Evolutionary conservation across 2,797 vertebrate species (phyloP).

Genomic region (Mormyrus proboscirostris): DNA sequence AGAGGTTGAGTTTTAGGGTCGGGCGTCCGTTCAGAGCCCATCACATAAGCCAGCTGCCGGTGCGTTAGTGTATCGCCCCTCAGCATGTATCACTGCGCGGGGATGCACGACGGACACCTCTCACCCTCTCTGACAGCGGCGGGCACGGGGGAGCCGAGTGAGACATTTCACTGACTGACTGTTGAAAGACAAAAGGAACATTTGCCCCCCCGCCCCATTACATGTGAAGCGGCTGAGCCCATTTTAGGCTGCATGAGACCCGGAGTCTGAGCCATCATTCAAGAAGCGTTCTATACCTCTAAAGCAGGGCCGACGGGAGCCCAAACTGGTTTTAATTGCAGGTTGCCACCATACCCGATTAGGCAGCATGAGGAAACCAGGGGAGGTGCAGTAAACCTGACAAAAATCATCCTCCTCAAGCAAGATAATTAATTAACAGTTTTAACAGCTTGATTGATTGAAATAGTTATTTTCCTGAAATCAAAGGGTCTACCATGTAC

Average conservation of each 20-base stretch:
- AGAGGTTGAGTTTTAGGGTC: not conserved
- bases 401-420: not conserved
- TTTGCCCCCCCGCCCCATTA: not conserved
- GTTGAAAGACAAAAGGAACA: not conserved
- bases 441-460: not conserved
- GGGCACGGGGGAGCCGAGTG: not conserved
- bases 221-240: not conserved
- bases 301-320: not conserved
- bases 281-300: not conserved
- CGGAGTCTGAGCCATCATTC: not conserved
- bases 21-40: not conserved
- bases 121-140: not conserved
- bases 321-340: not conserved
- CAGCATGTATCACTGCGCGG: not conserved
- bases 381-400: not conserved
- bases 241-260: not conserved
- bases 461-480: not conserved
- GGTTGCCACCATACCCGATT: not conserved
- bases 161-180: not conserved
- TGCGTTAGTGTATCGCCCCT: not conserved
- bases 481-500: not conserved
- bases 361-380: not conserved
- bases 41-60: not conserved
- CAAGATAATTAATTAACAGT: not conserved
- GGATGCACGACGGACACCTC: too few relatives aligned